Evolutionary conservation across 2,113 vertebrate species (phyloP).

Genomic region (Phainopepla nitens): DNA sequence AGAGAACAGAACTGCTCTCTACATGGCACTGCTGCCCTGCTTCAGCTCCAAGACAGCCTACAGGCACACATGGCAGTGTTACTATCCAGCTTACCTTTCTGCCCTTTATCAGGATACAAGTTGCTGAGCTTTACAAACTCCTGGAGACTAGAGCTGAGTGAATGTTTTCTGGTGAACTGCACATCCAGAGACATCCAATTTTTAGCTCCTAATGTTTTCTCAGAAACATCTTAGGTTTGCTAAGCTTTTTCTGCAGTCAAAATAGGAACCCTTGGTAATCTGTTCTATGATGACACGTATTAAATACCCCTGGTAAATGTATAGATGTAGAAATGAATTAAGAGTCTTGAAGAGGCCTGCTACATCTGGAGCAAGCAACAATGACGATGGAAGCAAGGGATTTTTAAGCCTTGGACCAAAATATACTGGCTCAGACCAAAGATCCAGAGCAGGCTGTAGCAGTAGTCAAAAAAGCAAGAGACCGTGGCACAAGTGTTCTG

Average conservation of each 20-base stretch:
- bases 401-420: neutral
- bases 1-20: neutral
- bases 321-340: neutral
- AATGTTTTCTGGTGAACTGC: neutral
- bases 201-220: neutral
- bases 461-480: neutral
- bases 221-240: neutral
- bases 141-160: neutral
- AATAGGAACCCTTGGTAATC: neutral
- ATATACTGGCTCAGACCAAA: neutral
- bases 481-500: accelerated
- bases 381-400: neutral
- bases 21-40: neutral
- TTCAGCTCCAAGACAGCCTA: neutral
- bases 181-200: neutral
- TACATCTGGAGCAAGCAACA: neutral
- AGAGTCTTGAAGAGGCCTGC: neutral
- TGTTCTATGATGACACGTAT: neutral
- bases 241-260: neutral
- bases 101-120: neutral
- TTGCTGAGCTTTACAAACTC: neutral
- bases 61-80: accelerated
- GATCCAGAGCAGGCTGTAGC: neutral
- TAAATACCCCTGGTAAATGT: neutral
- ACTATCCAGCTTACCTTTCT: neutral